Evolutionary conservation across 2,113 vertebrate species (phyloP).

Genomic region (Hydrochoerus hydrochaeris): DNA sequence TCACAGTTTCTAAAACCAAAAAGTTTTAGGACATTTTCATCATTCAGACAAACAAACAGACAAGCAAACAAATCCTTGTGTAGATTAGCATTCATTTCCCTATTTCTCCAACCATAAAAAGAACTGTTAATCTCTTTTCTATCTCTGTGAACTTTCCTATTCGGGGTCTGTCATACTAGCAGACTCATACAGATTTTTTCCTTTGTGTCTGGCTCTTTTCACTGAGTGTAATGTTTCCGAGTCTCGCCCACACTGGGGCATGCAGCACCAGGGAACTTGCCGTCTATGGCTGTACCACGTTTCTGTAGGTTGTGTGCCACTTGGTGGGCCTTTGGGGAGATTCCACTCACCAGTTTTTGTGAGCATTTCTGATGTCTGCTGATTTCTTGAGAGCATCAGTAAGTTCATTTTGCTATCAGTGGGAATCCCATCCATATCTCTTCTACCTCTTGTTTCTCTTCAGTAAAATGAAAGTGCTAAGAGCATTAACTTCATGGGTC

Average conservation of each 20-base stretch:
- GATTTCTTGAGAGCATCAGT: background rate
- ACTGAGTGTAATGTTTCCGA: background rate
- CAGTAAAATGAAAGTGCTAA: background rate
- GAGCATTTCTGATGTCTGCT: background rate
- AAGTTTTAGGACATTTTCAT: background rate
- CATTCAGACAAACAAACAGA: background rate
- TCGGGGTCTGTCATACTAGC: accelerated
- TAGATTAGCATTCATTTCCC: background rate
- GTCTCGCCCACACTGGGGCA: accelerated
- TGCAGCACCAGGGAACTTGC: background rate
- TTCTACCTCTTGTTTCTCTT: background rate
- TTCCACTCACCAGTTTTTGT: background rate
- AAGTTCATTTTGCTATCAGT: background rate
- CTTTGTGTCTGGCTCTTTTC: background rate
- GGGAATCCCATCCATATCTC: background rate
- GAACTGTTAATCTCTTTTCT: background rate
- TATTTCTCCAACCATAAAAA: no score
- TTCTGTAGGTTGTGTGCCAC: background rate
- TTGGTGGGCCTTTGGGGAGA: background rate
- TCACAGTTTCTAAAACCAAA: background rate
- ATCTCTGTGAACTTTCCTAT: background rate
- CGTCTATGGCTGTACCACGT: background rate
- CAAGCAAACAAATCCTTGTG: background rate
- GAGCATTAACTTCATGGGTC: background rate
- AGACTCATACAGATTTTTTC: background rate